Conservation (phyloP, 2,888 invertebrate genomes). For the Phlogophora meticulosa region DNA sequence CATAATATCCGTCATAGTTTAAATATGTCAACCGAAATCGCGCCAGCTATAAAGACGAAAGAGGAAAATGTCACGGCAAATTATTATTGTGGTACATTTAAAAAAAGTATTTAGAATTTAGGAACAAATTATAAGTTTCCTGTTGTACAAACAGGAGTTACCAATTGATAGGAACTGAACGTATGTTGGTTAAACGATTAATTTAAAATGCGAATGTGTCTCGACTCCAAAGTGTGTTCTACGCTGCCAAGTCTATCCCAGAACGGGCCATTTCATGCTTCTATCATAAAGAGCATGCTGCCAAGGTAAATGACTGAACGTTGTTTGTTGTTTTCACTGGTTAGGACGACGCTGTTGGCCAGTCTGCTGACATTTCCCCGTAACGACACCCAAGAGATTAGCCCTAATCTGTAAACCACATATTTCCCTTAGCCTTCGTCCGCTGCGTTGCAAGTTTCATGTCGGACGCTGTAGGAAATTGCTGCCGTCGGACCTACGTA, state of each 20-base stretch:
- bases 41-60: slow-evolving; percentile 21
- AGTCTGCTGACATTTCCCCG: not conserved
- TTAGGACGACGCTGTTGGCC: not conserved
- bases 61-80: slow-evolving; percentile 45
- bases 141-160: not conserved
- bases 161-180: slow-evolving; percentile 1
- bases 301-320: not conserved
- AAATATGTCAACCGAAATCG: slow-evolving; percentile 47
- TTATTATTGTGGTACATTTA: slow-evolving; percentile 7
- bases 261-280: not conserved
- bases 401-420: not conserved
- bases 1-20: slow-evolving; percentile 43
- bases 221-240: too few relatives aligned
- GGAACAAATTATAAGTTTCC: slow-evolving; percentile 22
- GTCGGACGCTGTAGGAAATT: slow-evolving; percentile 7
- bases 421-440: slow-evolving; percentile 26
- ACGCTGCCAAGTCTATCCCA: not conserved
- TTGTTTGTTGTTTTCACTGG: not conserved
- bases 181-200: not conserved
- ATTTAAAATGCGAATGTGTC: not conserved
- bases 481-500: slow-evolving; percentile 11
- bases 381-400: not conserved
- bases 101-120: slow-evolving; percentile 6
- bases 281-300: not conserved
- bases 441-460: slow-evolving; percentile 9